Percentiles rank a stretch among this genome's conserved stretches.
Conservation (phyloP, 2,113 vertebrate genomes). For the Pandion haliaetus region DNA sequence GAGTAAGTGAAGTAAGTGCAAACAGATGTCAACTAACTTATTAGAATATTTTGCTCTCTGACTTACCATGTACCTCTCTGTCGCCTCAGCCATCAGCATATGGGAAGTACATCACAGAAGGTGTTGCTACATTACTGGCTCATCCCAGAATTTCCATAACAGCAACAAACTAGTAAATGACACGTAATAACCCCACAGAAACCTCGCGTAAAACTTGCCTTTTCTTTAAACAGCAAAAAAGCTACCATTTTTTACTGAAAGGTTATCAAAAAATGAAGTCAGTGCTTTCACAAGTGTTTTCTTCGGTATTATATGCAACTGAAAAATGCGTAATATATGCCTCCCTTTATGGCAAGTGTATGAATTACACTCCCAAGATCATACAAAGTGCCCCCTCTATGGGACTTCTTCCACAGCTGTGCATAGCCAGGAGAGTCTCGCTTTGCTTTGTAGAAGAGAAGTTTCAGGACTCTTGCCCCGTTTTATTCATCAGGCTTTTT, state of each 20-base stretch:
- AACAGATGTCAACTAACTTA: background rate
- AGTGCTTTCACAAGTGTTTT: background rate
- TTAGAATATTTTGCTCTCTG: background rate
- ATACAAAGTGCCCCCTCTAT: conserved; percentile 69
- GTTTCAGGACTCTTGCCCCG: background rate
- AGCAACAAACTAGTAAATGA: background rate
- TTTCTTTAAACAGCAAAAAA: background rate
- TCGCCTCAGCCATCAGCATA: background rate
- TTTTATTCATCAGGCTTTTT: background rate
- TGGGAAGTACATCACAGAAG: background rate
- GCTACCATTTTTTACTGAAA: background rate
- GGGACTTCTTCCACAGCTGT: conserved; percentile 29
- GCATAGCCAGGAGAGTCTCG: background rate
- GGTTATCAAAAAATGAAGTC: background rate
- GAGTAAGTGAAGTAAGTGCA: background rate
- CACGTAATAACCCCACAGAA: background rate
- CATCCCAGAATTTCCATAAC: background rate
- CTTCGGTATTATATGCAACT: background rate
- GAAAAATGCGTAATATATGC: background rate
- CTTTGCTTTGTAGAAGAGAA: background rate
- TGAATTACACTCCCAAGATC: background rate
- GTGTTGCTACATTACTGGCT: background rate
- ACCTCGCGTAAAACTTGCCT: background rate
- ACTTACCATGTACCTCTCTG: background rate
- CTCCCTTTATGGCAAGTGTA: background rate